Evolutionary conservation across 2,888 invertebrate genomes (phyloP).

Genomic region (Gandaritis pyraliata): DNA sequence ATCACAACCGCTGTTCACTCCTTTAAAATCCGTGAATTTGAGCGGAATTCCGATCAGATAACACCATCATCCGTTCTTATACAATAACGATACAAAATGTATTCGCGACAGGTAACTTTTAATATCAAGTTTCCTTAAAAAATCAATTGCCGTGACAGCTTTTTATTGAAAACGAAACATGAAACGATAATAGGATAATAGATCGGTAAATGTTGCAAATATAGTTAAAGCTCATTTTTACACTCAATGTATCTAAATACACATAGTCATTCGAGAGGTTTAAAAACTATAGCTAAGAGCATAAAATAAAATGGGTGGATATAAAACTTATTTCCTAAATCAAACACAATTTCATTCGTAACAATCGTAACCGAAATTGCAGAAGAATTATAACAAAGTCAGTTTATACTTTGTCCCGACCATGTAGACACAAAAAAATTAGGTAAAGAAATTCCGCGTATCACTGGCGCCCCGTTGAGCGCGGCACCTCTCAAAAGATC

Average conservation of each 20-base stretch:
- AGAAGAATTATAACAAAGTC: slow-evolving; percentile 41
- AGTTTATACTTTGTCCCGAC: slow-evolving; percentile 42
- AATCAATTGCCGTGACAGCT: slow-evolving; percentile 42
- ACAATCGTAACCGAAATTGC: slow-evolving; percentile 32
- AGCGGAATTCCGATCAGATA: slow-evolving; percentile 77
- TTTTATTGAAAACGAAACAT: slow-evolving; percentile 36
- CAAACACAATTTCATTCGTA: slow-evolving; percentile 23
- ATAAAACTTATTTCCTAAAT: background rate
- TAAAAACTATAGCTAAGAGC: too few relatives aligned
- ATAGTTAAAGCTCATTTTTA: too few relatives aligned
- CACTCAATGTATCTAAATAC: too few relatives aligned
- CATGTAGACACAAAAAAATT: slow-evolving; percentile 57
- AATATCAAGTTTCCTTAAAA: slow-evolving; percentile 61
- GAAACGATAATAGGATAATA: slow-evolving; percentile 31
- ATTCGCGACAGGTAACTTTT: slow-evolving; percentile 61
- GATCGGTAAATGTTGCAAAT: slow-evolving; percentile 1
- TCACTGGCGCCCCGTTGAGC: slow-evolving; percentile 69
- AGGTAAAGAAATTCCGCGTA: slow-evolving; percentile 75
- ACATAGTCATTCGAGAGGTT: too few relatives aligned
- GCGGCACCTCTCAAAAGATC: slow-evolving; percentile 70
- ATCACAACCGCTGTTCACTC: slow-evolving; percentile 64
- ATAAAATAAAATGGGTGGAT: too few relatives aligned
- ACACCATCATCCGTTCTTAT: slow-evolving; percentile 66
- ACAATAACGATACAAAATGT: slow-evolving; percentile 65
- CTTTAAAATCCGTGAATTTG: slow-evolving; percentile 67